Base-by-base conservation (phyloP, 2,888 invertebrate species). In the Drosophila lacicola region DNA sequence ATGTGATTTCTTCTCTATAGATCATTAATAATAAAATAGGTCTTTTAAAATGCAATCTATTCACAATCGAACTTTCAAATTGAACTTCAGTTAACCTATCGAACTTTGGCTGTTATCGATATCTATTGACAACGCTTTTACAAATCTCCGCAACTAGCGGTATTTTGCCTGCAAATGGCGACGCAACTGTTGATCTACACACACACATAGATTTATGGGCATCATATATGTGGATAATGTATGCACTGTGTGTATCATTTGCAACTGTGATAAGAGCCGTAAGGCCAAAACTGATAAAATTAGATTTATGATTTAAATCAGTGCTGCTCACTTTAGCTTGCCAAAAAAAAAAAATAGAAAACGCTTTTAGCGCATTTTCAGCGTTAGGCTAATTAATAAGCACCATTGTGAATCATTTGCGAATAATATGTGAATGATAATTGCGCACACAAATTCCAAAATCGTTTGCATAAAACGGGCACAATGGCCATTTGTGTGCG, bases 241-340 rank as follows among this genome's bases (percentile, higher is more conserved):
- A 77, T 73, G 62, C 65, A 73, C 19, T 44, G 77, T 69, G 61
- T 62, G 58, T 70, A 74, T 75, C 61, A 80, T 82, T 88, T 79
- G 82, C 87, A 71, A 63, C 42, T 75, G 37, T 78, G 83, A 83
- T 83, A 83, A 79, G 70, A 72, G 50, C 53, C 64, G 53, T 49
- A 56, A 65, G 57, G 53, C 47, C 45, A 47, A 67, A 78, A 39
- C 79, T 83, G 83, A 83, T 83, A 87, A 87, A 70, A 69, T 49
- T 2, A 79, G 82, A 87, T 82, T 84, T 83, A 83, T 87, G 71
- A 70, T 73, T 69, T 79, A 81, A 84, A 58, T 55, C 29, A 70
- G 61, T 47, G 74, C 54, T 63, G 62, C 41, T 49, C 42, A 45
- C 54, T 37, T 50, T 25, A n/a, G 19, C 37, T 45, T 42, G 29